Evolutionary conservation across 2,797 vertebrate genomes (phyloP).

Genomic region (Manis pentadactyla): DNA sequence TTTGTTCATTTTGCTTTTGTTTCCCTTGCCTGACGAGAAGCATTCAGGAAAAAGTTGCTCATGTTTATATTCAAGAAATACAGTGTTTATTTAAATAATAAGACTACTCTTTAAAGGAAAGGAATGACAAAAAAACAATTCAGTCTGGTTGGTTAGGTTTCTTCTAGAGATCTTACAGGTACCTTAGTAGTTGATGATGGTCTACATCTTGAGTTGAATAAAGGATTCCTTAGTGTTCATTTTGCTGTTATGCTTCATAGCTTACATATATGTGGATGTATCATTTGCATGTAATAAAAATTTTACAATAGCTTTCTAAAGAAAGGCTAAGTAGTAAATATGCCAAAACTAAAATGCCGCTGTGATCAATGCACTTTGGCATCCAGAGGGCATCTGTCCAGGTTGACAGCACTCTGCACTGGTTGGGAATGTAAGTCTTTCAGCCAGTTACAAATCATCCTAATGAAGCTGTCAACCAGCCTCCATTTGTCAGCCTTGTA

Average conservation of each 20-base stretch:
- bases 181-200: background rate
- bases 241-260: slow-evolving; percentile 36
- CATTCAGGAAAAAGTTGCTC: too few relatives aligned
- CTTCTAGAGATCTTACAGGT: background rate
- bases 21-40: too few relatives aligned
- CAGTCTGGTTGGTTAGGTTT: background rate
- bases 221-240: background rate
- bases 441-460: slow-evolving; percentile 70
- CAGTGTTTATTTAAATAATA: background rate
- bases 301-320: slow-evolving; percentile 55
- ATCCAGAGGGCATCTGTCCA: slow-evolving; percentile 29
- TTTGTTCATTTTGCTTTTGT: too few relatives aligned
- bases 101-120: slow-evolving; percentile 36
- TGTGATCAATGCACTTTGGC: slow-evolving; percentile 60
- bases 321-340: slow-evolving; percentile 66
- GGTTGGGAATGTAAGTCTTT: slow-evolving; percentile 23
- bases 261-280: background rate
- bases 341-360: slow-evolving; percentile 25
- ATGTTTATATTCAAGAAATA: too few relatives aligned
- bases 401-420: slow-evolving; percentile 16
- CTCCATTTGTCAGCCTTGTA: slow-evolving; percentile 57
- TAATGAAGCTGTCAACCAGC: slow-evolving; percentile 66
- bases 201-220: slow-evolving; percentile 16
- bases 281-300: slow-evolving; percentile 61
- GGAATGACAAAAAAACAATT: background rate